phyloP scores from a whole-genome alignment of 2,888 invertebrate genomes.

The Dolichomitus sp. region DNA sequence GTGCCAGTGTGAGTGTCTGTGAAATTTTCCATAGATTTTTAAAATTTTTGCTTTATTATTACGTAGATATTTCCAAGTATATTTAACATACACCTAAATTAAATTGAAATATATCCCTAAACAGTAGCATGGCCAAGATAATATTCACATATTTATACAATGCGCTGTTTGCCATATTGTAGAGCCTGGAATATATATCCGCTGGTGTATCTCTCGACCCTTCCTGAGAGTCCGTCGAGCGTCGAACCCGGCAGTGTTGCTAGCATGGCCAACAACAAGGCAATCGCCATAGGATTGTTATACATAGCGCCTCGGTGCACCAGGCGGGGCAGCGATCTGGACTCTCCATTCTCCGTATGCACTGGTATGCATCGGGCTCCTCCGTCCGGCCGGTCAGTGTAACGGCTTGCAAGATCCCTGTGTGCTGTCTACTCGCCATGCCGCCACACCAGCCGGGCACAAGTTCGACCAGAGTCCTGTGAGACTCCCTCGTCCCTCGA shows the following conservation, averaged over 20 bases:
- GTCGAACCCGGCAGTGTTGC: conserved; percentile 78
- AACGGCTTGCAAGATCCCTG: conserved; percentile 62
- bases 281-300: conserved; percentile 79
- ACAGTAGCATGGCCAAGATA: neutral
- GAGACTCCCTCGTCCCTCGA: conserved; percentile 69
- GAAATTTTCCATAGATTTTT: too few relatives aligned
- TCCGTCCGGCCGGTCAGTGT: conserved; percentile 40
- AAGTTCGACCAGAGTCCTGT: conserved; percentile 27
- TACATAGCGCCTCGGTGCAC: conserved; percentile 76
- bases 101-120: neutral
- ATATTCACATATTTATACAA: conserved; percentile 23
- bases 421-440: conserved; percentile 64
- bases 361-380: conserved; percentile 51
- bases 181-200: conserved; percentile 46
- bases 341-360: conserved; percentile 56
- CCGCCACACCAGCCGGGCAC: conserved; percentile 54
- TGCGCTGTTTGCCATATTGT: conserved; percentile 1
- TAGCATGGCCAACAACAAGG: conserved; percentile 60
- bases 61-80: neutral
- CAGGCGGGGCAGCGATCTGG: conserved; percentile 56
- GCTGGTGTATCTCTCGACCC: conserved; percentile 42
- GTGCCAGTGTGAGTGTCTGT: too few relatives aligned
- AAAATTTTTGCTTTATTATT: too few relatives aligned
- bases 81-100: neutral
- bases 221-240: conserved; percentile 65